Conservation (phyloP, 1,140 invertebrate genomes). For the Meloidogyne exigua region DNA sequence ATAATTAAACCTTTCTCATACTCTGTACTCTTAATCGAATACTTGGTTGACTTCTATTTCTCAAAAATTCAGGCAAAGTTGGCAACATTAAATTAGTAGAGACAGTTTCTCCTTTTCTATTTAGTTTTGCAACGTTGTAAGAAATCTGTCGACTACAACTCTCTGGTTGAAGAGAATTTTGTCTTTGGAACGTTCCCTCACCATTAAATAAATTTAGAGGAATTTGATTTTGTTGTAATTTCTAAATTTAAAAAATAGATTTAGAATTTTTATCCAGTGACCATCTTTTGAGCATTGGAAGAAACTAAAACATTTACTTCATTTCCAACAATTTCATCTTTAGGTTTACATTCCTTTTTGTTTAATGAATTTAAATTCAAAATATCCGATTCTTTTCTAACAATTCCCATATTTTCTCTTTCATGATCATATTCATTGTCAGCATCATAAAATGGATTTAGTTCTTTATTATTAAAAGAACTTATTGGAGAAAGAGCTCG, state of each 20-base stretch:
- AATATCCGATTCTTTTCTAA: not conserved
- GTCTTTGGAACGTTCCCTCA: conserved; percentile 22
- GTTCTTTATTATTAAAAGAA: not conserved
- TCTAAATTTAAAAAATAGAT: not conserved
- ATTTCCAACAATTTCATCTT: not conserved
- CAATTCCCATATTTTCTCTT: not conserved
- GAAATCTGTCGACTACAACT: not conserved
- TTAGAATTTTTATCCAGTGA: not conserved
- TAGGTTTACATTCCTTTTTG: not conserved
- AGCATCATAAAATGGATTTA: not conserved
- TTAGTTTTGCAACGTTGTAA: not conserved
- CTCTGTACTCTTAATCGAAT: conserved; percentile 58
- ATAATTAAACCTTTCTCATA: conserved; percentile 37
- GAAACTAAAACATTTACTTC: not conserved
- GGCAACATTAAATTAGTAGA: conserved; percentile 31
- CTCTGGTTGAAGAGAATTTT: conserved; percentile 41
- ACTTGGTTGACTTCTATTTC: conserved; percentile 41
- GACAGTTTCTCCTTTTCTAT: not conserved
- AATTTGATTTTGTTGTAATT: not conserved
- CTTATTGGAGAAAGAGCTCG: not conserved
- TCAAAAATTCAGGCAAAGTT: conserved; percentile 57
- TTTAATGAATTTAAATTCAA: not conserved
- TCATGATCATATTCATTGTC: not conserved
- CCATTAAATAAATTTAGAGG: not conserved
- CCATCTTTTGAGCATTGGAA: not conserved